Base-by-base conservation (phyloP, 2,797 vertebrate species). In the Sebastes dallii region DNA sequence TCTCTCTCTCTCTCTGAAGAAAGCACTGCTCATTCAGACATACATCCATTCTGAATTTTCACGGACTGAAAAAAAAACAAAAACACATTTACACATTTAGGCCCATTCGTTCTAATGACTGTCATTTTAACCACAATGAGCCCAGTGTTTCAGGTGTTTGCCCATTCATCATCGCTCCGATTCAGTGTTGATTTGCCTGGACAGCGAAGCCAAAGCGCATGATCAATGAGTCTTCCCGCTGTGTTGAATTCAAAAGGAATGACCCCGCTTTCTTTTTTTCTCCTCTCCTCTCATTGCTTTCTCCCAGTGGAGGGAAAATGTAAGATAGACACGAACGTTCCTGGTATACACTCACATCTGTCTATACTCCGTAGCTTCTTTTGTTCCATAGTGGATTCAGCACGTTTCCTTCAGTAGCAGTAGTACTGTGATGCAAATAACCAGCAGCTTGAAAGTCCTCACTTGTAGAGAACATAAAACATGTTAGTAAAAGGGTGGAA, bases 241-340 rank as follows among this genome's bases (percentile, higher is more conserved):
- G 93, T 94, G 89, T 88, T 91, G 88, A 90, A 90, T 92, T 93
- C 89, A 91, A 92, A 94, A 94, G 89, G 84, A 94, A 92, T 94
- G 92, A 94, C 94, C 90, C 88, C 71, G 61, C 89, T 93, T 85
- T 94, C 90, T 93, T 90, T 93, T 54, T 92, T 91, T 93, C 92
- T 88, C 93, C 91, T 93, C 90, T 92, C 91, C 89, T 92, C 89
- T 84, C 90, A 91, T 91, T 92, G 91, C 93, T 94, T 92, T 92
- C 94, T 94, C 92, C 93, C 93, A 94, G 94, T 95, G 94, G 93
- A 95, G 93, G 93, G 93, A 94, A 93, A 94, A 95, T 95, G 93
- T 94, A 94, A 94, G 93, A 94, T 91, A 91, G 92, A 92, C 93
- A 93, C 86, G 75, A 92, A 93, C 90, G 89, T 88, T 91, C 90